Evolutionary conservation across 2,888 invertebrate species (phyloP), one percentile per base, ranked within the genome.

Genomic region (Dryomyza anilis): DNA sequence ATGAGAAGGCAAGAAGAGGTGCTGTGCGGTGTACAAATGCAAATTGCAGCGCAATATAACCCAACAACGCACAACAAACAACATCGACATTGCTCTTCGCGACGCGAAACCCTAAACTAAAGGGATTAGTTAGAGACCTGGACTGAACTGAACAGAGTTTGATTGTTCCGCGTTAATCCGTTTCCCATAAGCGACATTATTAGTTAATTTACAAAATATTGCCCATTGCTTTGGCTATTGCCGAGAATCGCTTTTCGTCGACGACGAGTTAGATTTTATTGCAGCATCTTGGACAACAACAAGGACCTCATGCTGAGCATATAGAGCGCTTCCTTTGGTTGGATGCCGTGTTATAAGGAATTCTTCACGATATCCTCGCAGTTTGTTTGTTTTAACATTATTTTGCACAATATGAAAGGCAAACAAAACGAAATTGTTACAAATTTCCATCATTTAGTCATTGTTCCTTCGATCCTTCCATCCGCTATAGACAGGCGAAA

Each of bases 151-250:
- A 39, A 50, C 16, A 14, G 19, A 14, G 1, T 3, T 27, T 48
- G 16, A 59, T 59, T 46, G 19, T 29, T 30, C 60, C 29, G 25
- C 68, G 76, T 74, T 78, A 79, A 80, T 77, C 78, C 77, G 71
- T 80, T 79, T 74, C 70, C 73, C 78, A 76, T 78, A 75, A 78
- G 78, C 75, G 73, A 74, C 73, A 80, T 80, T 78, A 80, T 77
- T 79, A 78, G 74, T 77, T 77, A 74, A 76, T 77, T 76, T 76
- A 72, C 67, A 46, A 61, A 61, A 23, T 27, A 25, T 50, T 25
- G 50, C 25, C 25, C 50, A 50, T n/a, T 62, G 43, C 39, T 23
- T 21, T 25, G 29, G 27, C 39, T n/a, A 16, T 45, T 56, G 45
- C 30, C 29, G 29, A 55, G 64, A 67, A 65, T 63, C 60, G 65